Evolutionary conservation across 2,888 invertebrate genomes (phyloP), one percentile per base, ranked within the genome.

Genomic region (Hemithea aestivaria): DNA sequence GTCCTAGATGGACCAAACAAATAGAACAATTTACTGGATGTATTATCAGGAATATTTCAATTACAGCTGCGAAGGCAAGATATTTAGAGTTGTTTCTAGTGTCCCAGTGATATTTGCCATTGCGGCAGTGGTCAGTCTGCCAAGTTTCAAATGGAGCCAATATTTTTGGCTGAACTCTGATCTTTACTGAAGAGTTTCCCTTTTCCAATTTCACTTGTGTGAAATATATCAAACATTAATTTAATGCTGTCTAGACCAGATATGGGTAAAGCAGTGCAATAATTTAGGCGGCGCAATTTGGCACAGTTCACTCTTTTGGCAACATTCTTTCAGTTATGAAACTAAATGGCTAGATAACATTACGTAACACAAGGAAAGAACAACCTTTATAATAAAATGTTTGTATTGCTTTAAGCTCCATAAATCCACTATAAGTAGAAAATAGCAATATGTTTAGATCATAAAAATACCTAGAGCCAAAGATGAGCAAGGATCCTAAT

Each of bases 41-140:
- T 26, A 27, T 21, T 12, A 12, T 31, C 16, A 5, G 22, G 26
- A 10, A 6, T 27, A 16, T 16, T 16, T 2, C 16, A 16, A 16
- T n/a, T n/a, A 16, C 16, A 4, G 5, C 16, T 5, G 40, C 23
- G 35, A 37, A 47, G 27, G 33, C 30, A 30, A 42, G 37, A 55
- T 64, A 66, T 67, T 72, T 68, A 59, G 35, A 50, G 48, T 58
- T 54, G 60, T 72, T 73, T 73, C 65, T 56, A 60, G 43, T 75
- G 80, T 53, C 83, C 80, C 61, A 82, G 66, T 84, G 83, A 81
- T 79, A 84, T 85, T 83, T 83, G 48, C 57, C 50, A 64, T 56
- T 60, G 62, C 56, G 54, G 56, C 60, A 66, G 57, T 58, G 57
- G 55, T 46, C 51, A 58, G 72, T 68, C 63, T 80, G 82, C 81